These are phyloP conservation scores for Lanistes nyassanus DNA, from an alignment of 1,140 invertebrate species.

Conservation along the genomic window DNA sequence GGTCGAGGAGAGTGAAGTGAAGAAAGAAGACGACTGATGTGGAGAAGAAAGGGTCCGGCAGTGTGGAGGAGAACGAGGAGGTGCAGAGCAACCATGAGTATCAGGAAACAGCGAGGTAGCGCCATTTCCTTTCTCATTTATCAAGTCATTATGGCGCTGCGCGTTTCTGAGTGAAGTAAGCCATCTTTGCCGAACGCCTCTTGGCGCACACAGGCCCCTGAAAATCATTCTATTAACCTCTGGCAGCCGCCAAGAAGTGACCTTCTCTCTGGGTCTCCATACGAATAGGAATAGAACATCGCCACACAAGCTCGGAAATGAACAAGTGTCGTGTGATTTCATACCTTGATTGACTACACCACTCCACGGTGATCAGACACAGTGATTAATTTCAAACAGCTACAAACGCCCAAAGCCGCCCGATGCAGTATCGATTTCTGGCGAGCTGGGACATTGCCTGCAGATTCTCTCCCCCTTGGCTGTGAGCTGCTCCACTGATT, in stretches of 20 bases:
- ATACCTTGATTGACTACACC: conserved; percentile 25
- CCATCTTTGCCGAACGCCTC: too few species aligned
- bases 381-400: conserved; percentile 24
- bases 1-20: too few species aligned
- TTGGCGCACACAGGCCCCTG: too few species aligned
- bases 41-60: background rate
- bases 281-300: background rate
- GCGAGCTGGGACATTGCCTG: background rate
- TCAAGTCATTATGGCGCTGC: too few species aligned
- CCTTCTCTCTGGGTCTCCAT: background rate
- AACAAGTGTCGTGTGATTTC: conserved; percentile 20
- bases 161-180: too few species aligned
- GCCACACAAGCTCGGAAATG: conserved; percentile 4
- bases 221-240: conserved; percentile 14
- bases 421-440: too few species aligned
- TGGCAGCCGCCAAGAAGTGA: background rate
- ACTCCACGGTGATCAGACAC: background rate
- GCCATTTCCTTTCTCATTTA: too few species aligned
- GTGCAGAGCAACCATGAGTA: too few species aligned
- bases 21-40: background rate
- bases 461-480: background rate
- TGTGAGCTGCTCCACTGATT: background rate
- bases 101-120: too few species aligned
- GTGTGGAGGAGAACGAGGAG: too few species aligned
- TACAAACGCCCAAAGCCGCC: background rate